Conservation (phyloP, 2,888 invertebrate genomes). For the Allacma fusca region DNA sequence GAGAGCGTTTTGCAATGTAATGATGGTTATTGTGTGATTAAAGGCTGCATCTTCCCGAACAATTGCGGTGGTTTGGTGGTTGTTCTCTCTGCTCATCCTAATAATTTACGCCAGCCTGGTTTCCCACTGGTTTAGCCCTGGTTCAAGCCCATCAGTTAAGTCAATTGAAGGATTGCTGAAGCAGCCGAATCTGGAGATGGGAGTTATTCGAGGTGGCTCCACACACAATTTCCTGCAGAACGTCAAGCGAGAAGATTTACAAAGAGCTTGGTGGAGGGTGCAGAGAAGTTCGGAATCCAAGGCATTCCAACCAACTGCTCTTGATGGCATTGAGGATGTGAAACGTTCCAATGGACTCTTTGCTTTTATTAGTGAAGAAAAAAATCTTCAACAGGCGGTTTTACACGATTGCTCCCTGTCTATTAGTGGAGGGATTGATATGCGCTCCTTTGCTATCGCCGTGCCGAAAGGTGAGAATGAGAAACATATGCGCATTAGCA, state of each 20-base stretch:
- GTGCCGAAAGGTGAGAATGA: no score
- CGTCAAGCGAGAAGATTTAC: slow-evolving; percentile 57
- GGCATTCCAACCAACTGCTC: slow-evolving; percentile 45
- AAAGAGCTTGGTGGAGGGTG: slow-evolving; percentile 60
- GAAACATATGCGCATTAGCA: no score
- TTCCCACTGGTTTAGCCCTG: slow-evolving; percentile 59
- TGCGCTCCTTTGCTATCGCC: slow-evolving; percentile 53
- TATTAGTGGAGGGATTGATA: slow-evolving; percentile 53
- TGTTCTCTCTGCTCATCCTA: slow-evolving; percentile 57
- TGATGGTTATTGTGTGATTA: no score
- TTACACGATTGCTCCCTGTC: slow-evolving; percentile 54
- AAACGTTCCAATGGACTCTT: slow-evolving; percentile 51
- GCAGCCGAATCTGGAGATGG: slow-evolving; percentile 56
- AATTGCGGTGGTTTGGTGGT: slow-evolving; percentile 60
- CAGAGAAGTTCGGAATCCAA: slow-evolving; percentile 49
- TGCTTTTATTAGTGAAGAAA: slow-evolving; percentile 58
- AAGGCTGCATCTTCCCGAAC: slow-evolving; percentile 57
- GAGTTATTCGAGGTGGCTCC: slow-evolving; percentile 56
- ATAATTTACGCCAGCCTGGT: slow-evolving; percentile 59
- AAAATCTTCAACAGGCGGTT: slow-evolving; percentile 55
- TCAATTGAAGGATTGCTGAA: slow-evolving; percentile 49
- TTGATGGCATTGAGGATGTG: slow-evolving; percentile 54
- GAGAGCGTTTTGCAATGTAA: no score
- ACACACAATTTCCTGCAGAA: slow-evolving; percentile 56
- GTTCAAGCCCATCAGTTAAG: slow-evolving; percentile 42